phyloP scores from a whole-genome alignment of 2,888 invertebrate genomes.

The Euclidia mi region DNA sequence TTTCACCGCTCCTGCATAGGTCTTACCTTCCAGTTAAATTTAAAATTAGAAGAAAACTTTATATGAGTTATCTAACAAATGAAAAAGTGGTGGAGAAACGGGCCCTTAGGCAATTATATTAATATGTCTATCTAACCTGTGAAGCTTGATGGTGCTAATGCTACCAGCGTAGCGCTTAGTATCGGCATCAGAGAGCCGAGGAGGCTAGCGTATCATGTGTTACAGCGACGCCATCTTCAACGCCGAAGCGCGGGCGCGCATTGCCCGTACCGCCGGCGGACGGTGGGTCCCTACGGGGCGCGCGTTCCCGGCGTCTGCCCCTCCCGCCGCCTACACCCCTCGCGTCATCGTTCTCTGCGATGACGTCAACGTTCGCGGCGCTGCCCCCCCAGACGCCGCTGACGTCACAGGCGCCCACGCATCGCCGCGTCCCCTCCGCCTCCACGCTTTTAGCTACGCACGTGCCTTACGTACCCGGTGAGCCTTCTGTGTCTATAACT shows the following conservation, averaged over 20 bases:
- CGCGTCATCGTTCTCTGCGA: conserved; percentile 52
- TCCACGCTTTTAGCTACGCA: conserved; percentile 74
- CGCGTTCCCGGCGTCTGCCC: conserved; percentile 79
- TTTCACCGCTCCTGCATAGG: no score
- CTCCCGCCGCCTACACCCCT: conserved; percentile 65
- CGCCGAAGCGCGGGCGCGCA: conserved; percentile 82
- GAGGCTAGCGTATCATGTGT: conserved; percentile 6
- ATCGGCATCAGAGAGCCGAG: no score
- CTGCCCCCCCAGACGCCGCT: conserved; percentile 66
- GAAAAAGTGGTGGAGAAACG: no score
- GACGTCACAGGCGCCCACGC: conserved; percentile 62
- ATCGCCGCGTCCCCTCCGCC: conserved; percentile 62
- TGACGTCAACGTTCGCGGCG: conserved; percentile 39
- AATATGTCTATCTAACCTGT: background rate
- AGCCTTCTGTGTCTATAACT: conserved; percentile 25
- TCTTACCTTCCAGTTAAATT: no score
- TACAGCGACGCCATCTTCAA: conserved; percentile 86
- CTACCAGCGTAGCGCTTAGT: background rate
- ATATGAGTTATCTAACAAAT: no score
- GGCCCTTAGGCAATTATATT: no score
- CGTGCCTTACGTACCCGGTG: conserved; percentile 87
- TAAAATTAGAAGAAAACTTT: no score
- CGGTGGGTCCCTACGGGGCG: conserved; percentile 75
- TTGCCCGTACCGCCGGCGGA: conserved; percentile 81
- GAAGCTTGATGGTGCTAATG: background rate